phyloP scores from a whole-genome alignment of 2,113 vertebrate species.

The Entomyzon cyanotis region DNA sequence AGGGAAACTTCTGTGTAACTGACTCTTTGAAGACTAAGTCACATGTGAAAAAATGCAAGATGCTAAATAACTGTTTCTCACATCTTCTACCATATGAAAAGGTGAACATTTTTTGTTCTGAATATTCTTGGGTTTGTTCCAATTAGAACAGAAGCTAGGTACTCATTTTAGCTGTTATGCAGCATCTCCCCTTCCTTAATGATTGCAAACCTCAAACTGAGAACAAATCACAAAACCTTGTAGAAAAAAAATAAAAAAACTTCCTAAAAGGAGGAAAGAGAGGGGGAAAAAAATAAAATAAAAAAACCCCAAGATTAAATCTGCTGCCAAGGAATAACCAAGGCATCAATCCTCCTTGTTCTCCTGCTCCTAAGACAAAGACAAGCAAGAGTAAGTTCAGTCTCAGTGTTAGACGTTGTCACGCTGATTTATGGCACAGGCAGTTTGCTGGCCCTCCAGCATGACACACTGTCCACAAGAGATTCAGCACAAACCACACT shows the following conservation, averaged over 20 bases:
- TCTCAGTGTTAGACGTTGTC: constrained; percentile 19
- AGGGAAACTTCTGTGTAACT: background rate
- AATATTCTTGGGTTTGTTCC: background rate
- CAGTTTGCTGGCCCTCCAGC: background rate
- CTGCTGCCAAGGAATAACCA: constrained; percentile 12
- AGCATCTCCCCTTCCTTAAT: background rate
- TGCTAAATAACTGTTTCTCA: background rate
- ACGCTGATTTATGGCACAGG: constrained; percentile 29
- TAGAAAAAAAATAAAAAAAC: background rate
- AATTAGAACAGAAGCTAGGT: background rate
- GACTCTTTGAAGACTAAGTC: background rate
- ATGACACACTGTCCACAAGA: background rate
- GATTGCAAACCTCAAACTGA: background rate
- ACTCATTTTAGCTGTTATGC: background rate
- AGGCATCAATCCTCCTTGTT: constrained; percentile 38
- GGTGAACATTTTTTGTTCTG: background rate
- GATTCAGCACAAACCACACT: constrained; percentile 12
- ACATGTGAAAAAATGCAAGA: background rate
- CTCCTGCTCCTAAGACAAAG: constrained; percentile 44
- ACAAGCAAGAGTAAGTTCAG: constrained; percentile 46
- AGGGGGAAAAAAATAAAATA: background rate
- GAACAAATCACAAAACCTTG: background rate
- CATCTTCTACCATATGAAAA: background rate
- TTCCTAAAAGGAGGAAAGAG: background rate
- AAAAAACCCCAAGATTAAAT: background rate